Conservation (phyloP, 2,113 vertebrate species). For the Chascanopsetta lugubris region DNA sequence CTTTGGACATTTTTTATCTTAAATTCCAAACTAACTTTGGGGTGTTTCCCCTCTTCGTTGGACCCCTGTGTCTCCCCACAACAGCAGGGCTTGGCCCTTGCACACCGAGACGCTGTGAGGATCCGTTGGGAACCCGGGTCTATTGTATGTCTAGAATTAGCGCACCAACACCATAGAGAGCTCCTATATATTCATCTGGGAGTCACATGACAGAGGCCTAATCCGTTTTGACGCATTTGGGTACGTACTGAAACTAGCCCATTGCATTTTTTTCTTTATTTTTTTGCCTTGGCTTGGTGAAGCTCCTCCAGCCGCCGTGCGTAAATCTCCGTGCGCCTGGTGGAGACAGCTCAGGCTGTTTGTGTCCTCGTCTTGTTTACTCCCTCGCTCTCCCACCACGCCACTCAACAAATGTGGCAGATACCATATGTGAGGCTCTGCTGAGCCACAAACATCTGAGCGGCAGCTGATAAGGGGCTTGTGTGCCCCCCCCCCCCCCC, state of each 20-base stretch:
- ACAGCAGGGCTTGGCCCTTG: slow-evolving; percentile 28
- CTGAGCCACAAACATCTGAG: slow-evolving; percentile 41
- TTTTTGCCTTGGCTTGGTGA: slow-evolving; percentile 9
- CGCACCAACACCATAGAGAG: slow-evolving; percentile 46
- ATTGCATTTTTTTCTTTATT: not conserved
- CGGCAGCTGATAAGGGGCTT: slow-evolving; percentile 68
- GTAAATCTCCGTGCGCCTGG: slow-evolving; percentile 20
- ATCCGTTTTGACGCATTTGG: slow-evolving; percentile 55
- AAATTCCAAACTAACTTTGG: no score
- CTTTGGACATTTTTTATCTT: no score
- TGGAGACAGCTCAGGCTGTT: slow-evolving; percentile 10
- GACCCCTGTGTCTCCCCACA: not conserved
- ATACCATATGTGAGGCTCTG: slow-evolving; percentile 53
- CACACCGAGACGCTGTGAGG: slow-evolving; percentile 24
- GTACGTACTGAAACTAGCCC: slow-evolving; percentile 12
- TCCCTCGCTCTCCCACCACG: slow-evolving; percentile 11
- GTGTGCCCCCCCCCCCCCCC: slow-evolving; percentile 33
- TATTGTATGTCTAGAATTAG: slow-evolving; percentile 68
- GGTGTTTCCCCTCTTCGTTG: not conserved
- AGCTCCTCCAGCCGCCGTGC: slow-evolving; percentile 23
- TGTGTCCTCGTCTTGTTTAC: slow-evolving; percentile 10
- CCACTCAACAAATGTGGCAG: slow-evolving; percentile 57
- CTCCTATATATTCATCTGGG: slow-evolving; percentile 42
- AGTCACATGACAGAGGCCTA: slow-evolving; percentile 52
- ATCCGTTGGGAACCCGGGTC: slow-evolving; percentile 60